These are phyloP conservation scores for Peucedramus taeniatus DNA, from an alignment of 2,113 vertebrate genomes.

Conservation along the genomic window DNA sequence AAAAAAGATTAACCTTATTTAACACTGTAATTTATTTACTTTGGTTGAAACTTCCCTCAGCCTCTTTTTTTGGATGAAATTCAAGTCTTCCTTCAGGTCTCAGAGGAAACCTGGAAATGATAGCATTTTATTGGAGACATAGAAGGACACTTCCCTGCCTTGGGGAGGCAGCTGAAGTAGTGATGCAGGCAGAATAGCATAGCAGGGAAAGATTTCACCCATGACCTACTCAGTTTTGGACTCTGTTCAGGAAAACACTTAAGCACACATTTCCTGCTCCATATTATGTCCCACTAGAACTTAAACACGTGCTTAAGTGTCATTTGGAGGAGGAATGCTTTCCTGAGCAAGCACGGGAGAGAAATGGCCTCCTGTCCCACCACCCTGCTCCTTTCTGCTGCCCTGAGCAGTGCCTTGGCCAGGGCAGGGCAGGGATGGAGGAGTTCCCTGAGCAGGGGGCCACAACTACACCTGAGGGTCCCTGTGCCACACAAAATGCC, in stretches of 20 bases:
- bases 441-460: not conserved
- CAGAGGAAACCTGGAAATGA: not conserved
- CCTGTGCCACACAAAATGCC: not conserved
- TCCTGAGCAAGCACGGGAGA: not conserved
- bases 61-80: not conserved
- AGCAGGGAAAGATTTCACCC: not conserved
- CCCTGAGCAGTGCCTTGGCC: not conserved
- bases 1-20: not conserved
- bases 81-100: not conserved
- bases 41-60: not conserved
- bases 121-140: not conserved
- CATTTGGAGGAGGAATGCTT: not conserved
- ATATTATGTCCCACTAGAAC: not conserved
- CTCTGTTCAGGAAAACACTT: not conserved
- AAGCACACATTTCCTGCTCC: not conserved
- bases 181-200: not conserved
- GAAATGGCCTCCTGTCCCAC: not conserved
- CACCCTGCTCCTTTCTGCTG: not conserved
- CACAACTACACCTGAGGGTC: constrained; percentile 5
- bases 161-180: not conserved
- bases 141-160: not conserved
- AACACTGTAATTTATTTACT: not conserved
- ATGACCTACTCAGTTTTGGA: not conserved
- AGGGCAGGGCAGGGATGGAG: not conserved
- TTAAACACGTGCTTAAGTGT: not conserved